Base-by-base conservation (phyloP, 2,797 vertebrate genomes). In the Gambelia wislizenii region DNA sequence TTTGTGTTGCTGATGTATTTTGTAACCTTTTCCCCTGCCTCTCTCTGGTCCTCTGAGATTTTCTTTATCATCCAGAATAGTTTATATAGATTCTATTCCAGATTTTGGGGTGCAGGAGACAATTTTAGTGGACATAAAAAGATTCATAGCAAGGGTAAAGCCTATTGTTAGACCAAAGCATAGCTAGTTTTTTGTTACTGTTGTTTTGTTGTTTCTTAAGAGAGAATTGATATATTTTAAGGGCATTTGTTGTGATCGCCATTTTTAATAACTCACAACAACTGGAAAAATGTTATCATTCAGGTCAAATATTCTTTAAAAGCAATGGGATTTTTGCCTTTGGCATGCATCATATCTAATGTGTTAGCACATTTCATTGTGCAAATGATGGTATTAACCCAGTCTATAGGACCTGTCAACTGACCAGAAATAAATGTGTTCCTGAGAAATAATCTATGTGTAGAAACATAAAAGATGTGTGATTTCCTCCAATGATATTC, bases 1-100 rank as follows among this genome's bases (percentile, higher is more conserved):
- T 88, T 4, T 52, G 0, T 3, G 0, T 6, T 2, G 61, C 27
- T 64, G 56, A 75, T 59, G 22, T 1, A 2, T 0, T 22, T 22
- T 74, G 10, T 44, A 76, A 42, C 3, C 27, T 4, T 36, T 27
- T 72, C 4, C 47, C 44, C 25, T 44, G 12, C 9, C 27, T 12
- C 6, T 44, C 56, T 14, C 20, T 56, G 20, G 5, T 20, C 14
- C 14, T 36, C 12, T 27, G n/a, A 25, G 14, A n/a, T 42, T 79
- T 74, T n/a, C 18, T 67, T 75, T 82, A 74, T 20, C 27, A 56
- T 42, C 22, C 36, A 33, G 27, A 64, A 36, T 25, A 44, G 2
- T 30, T 27, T 22, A 30, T 14, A n/a, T 27, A 14, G 27, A 2
- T 56, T 39, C 20, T 20, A 13, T 56, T 87, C 44, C 30, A 81